A percentile compares a stretch with the other conserved stretches of the same genome.
phyloP scores from a whole-genome alignment of 2,113 vertebrate genomes.

The Ailuropoda melanoleuca region DNA sequence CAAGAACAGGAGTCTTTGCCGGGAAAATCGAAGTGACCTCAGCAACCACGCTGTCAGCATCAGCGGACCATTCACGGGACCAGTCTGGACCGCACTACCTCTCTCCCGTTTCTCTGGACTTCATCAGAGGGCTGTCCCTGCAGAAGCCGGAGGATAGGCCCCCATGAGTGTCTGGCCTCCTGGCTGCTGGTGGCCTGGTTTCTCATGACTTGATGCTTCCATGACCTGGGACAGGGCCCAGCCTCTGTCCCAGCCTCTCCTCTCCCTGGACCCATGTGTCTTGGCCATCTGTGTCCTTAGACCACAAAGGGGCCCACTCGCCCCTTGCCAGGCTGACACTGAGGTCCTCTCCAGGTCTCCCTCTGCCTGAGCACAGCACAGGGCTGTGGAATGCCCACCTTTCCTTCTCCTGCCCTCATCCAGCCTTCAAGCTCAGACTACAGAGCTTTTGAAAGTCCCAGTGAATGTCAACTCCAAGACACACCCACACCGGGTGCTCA shows the following conservation, averaged over 20 bases:
- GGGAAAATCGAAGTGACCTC: not conserved
- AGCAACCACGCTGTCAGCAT: not conserved
- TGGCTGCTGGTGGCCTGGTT: not conserved
- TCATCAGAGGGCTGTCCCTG: not conserved
- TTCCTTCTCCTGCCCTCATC: not conserved
- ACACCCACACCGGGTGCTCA: not conserved
- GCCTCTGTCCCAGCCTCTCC: too few relatives aligned
- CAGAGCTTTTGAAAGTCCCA: not conserved
- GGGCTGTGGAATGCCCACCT: fast-evolving
- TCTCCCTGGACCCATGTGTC: not conserved
- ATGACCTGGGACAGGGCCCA: not conserved
- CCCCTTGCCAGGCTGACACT: not conserved
- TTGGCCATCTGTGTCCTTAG: not conserved
- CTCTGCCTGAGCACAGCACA: not conserved
- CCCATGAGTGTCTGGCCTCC: fast-evolving
- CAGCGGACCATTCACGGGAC: not conserved
- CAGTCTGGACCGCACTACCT: fast-evolving
- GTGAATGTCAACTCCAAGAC: not conserved
- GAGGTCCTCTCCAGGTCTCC: not conserved
- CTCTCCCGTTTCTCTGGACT: too few relatives aligned
- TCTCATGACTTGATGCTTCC: not conserved
- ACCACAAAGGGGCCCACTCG: not conserved
- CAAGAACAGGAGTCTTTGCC: not conserved
- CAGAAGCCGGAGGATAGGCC: not conserved
- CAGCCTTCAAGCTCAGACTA: not conserved